A percentile compares a stretch with the other conserved stretches of the same genome.
These are phyloP conservation scores for Conus canariensis DNA, from an alignment of 2,888 invertebrate species.

Conservation along the genomic window DNA sequence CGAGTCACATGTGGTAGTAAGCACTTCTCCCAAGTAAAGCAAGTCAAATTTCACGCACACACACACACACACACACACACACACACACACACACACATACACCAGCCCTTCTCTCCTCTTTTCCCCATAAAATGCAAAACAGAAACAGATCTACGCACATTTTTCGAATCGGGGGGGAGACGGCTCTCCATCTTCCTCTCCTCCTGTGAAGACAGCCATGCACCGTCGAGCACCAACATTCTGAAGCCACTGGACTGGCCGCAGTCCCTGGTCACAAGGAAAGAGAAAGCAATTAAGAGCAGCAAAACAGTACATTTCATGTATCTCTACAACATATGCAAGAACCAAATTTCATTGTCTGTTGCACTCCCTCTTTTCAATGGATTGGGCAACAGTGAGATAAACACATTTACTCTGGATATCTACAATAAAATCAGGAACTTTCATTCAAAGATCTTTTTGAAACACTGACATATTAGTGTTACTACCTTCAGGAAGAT, in stretches of 20 bases:
- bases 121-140: neutral
- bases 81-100: no score
- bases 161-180: conserved; percentile 1
- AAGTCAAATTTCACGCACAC: no score
- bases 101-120: no score
- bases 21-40: no score
- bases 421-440: no score
- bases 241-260: neutral
- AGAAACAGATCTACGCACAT: neutral
- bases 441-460: no score
- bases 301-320: neutral
- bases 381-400: neutral
- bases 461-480: no score
- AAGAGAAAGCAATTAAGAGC: neutral
- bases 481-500: no score
- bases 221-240: neutral
- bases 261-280: neutral
- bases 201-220: neutral
- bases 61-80: no score
- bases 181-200: neutral
- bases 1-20: no score
- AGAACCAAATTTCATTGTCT: neutral
- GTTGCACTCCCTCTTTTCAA: no score
- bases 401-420: neutral
- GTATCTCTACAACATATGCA: neutral